Conservation (phyloP, 2,113 vertebrate species). For the Thinocorus orbignyianus region DNA sequence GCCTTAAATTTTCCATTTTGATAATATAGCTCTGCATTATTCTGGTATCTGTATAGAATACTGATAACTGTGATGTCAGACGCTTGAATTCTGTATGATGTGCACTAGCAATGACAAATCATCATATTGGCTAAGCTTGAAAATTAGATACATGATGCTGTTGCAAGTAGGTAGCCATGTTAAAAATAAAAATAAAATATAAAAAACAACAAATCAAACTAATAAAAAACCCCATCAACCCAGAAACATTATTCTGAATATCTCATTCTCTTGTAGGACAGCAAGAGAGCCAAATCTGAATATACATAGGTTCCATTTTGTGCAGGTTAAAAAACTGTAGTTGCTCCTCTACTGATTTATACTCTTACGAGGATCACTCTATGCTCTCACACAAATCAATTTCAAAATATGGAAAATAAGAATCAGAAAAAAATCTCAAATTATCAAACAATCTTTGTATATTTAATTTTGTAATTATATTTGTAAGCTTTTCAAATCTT, state of each 20-base stretch:
- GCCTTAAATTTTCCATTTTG: background rate
- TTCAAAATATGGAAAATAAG: background rate
- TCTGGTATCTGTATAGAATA: background rate
- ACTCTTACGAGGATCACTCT: background rate
- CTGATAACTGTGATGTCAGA: background rate
- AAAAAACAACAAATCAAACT: background rate
- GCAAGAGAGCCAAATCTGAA: background rate
- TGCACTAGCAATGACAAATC: background rate
- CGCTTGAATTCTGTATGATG: background rate
- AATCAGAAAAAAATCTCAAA: background rate
- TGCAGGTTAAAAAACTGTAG: background rate
- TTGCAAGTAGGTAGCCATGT: background rate
- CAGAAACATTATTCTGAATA: background rate
- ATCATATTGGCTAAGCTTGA: background rate
- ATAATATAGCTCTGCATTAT: background rate
- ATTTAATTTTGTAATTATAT: background rate
- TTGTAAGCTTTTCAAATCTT: background rate
- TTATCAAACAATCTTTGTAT: background rate
- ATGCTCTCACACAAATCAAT: background rate
- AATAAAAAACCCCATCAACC: too few species aligned
- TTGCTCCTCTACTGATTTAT: background rate
- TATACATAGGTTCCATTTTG: accelerated
- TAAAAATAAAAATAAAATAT: background rate
- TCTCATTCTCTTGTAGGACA: background rate
- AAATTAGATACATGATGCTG: background rate